Evolutionary conservation across 2,113 vertebrate genomes (phyloP).

Genomic region (Lamprotornis superbus): DNA sequence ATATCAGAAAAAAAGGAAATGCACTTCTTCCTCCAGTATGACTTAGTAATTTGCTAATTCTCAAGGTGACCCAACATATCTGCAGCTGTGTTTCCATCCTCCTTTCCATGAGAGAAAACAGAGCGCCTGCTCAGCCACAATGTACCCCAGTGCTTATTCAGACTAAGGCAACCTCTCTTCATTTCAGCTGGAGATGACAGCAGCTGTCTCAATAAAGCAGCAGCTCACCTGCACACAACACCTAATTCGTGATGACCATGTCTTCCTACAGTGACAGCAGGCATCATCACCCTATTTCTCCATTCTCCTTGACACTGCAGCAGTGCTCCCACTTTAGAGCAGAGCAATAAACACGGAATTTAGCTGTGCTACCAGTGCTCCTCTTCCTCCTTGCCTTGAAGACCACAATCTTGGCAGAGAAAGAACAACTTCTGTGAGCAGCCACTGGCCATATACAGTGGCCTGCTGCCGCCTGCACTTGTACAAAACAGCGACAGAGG

Average conservation of each 20-base stretch:
- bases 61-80: neutral
- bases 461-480: neutral
- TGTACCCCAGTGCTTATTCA: accelerated
- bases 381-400: neutral
- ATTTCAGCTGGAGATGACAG: neutral
- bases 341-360: neutral
- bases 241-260: neutral
- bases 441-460: neutral
- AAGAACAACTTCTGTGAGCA: neutral
- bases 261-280: neutral
- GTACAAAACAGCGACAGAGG: neutral
- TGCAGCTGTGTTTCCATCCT: neutral
- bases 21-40: neutral
- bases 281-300: neutral
- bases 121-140: neutral
- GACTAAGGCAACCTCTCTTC: neutral
- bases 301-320: neutral
- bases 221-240: neutral
- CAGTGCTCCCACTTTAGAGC: neutral
- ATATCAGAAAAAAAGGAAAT: neutral
- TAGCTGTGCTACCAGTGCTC: neutral
- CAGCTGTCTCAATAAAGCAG: neutral
- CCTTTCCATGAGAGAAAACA: neutral
- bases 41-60: neutral
- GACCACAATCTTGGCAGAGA: neutral